Conservation (phyloP, 2,113 vertebrate species). For the Microcebus griseorufus region DNA sequence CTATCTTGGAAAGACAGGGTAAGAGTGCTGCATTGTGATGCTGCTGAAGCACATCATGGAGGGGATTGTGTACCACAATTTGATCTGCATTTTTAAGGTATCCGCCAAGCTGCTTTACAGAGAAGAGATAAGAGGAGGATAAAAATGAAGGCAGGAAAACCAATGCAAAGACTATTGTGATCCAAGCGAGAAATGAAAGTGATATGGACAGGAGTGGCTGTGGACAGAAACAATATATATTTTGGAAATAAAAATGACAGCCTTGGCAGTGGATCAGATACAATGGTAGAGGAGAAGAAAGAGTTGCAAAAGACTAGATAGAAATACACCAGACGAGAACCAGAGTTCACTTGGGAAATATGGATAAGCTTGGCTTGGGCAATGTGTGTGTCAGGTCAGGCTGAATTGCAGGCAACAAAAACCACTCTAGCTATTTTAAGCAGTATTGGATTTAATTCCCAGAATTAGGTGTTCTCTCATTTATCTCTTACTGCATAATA, state of each 20-base stretch:
- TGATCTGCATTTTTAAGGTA: not conserved
- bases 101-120: not conserved
- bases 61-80: not conserved
- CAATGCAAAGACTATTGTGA: rapidly evolving
- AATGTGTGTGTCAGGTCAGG: not conserved
- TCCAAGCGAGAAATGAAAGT: not conserved
- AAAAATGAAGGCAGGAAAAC: not conserved
- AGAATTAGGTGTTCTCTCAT: not conserved
- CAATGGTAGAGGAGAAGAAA: not conserved
- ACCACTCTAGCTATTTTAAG: not conserved
- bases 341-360: not conserved
- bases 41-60: not conserved
- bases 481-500: not conserved
- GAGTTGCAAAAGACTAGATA: not conserved
- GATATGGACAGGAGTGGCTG: too few species aligned
- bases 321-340: not conserved
- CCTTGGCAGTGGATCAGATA: not conserved
- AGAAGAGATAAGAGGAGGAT: not conserved
- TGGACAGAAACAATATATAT: not conserved
- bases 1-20: not conserved
- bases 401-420: not conserved
- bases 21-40: too few species aligned
- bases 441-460: not conserved
- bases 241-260: not conserved
- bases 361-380: not conserved